These are phyloP conservation scores for Lytechinus variegatus DNA, from an alignment of 35 echinoderm and acorn worm genomes.

Conservation along the genomic window DNA sequence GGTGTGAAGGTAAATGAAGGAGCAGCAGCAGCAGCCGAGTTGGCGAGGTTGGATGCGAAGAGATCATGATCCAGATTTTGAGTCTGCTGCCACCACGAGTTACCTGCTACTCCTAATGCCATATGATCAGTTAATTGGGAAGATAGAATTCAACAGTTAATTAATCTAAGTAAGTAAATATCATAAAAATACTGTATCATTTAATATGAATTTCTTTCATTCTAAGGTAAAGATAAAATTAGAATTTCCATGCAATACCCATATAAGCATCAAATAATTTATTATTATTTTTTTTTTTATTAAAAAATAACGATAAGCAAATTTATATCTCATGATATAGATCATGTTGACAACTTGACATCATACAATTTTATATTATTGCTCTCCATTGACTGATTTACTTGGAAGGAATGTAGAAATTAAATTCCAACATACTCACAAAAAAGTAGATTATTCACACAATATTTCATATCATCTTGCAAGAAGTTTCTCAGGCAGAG, in stretches of 20 bases:
- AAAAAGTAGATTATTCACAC: too few species aligned
- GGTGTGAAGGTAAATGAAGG: constrained; percentile 30
- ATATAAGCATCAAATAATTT: neutral
- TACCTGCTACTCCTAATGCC: neutral
- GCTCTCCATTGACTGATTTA: too few species aligned
- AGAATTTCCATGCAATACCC: neutral
- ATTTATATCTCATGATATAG: too few species aligned
- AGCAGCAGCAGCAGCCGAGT: constrained; percentile 6
- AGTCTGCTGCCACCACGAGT: constrained; percentile 51
- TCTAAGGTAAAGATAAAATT: neutral
- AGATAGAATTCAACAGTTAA: neutral
- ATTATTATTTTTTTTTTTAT: neutral
- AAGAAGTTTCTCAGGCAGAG: too few species aligned
- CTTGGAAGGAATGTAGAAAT: too few species aligned
- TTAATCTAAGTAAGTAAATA: neutral
- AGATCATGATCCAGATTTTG: constrained; percentile 7
- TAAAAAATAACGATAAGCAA: too few species aligned
- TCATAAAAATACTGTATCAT: neutral
- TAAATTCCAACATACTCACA: too few species aligned
- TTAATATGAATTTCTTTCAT: too few species aligned
- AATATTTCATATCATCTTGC: too few species aligned
- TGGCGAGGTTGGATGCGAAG: neutral
- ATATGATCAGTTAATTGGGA: neutral
- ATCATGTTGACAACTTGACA: too few species aligned
- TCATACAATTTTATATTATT: too few species aligned